Conservation (phyloP, 2,888 invertebrate genomes). For the Synergus gifuensis region DNA sequence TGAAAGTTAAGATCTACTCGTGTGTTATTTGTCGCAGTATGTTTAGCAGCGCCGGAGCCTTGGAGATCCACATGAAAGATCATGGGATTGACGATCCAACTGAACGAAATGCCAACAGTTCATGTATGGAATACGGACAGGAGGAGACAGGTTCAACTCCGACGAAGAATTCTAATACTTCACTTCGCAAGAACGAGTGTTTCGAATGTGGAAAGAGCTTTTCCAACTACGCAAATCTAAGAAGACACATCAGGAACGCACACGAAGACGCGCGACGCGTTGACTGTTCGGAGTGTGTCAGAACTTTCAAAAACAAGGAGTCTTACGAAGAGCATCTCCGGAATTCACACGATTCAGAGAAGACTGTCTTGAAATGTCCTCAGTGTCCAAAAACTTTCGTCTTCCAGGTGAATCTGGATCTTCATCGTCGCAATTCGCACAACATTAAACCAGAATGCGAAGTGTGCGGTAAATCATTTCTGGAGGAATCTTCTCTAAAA, state of each 20-base stretch:
- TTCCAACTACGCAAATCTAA: slow-evolving; percentile 72
- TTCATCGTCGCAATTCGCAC: slow-evolving; percentile 69
- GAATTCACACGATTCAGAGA: slow-evolving; percentile 77
- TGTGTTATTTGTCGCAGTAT: slow-evolving; percentile 81
- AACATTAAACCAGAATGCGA: slow-evolving; percentile 78
- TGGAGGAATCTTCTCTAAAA: slow-evolving; percentile 82
- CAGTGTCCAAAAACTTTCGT: slow-evolving; percentile 64
- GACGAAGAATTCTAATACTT: slow-evolving; percentile 59
- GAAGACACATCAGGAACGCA: slow-evolving; percentile 68
- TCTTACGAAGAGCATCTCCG: slow-evolving; percentile 82
- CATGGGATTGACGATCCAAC: slow-evolving; percentile 67
- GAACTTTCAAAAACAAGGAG: slow-evolving; percentile 82
- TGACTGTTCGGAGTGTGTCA: slow-evolving; percentile 82
- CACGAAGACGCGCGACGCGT: slow-evolving; percentile 62
- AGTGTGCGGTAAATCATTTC: slow-evolving; percentile 83
- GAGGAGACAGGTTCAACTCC: slow-evolving; percentile 49
- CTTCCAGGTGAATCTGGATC: slow-evolving; percentile 62
- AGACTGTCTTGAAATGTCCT: slow-evolving; percentile 60
- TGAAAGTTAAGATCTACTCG: slow-evolving; percentile 83
- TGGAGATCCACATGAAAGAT: slow-evolving; percentile 74
- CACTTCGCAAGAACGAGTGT: slow-evolving; percentile 76
- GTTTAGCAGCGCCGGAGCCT: slow-evolving; percentile 81
- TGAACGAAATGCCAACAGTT: slow-evolving; percentile 63
- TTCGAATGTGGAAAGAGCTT: slow-evolving; percentile 82
- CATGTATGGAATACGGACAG: slow-evolving; percentile 60